Conservation (phyloP, 1,140 invertebrate genomes). For the Orchestia grillus region DNA sequence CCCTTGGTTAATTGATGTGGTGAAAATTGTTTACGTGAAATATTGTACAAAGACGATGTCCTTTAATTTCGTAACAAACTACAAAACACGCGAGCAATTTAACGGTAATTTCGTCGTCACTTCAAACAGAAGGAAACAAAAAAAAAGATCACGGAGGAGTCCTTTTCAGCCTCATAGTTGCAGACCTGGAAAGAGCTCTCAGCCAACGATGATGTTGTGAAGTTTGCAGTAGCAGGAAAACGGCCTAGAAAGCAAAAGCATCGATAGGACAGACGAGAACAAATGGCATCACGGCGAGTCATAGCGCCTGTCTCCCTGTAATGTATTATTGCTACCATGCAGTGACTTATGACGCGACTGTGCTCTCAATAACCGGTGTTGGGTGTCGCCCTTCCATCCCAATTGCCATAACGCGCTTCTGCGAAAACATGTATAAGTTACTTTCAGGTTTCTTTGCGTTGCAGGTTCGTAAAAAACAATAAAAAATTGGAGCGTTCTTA, state of each 20-base stretch:
- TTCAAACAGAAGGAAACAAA: background rate
- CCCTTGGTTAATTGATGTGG: no score
- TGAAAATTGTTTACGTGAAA: no score
- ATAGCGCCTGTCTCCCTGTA: constrained; percentile 53
- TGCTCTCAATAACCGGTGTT: constrained; percentile 52
- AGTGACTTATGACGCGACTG: constrained; percentile 41
- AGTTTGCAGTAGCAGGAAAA: constrained; percentile 40
- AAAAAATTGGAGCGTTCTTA: background rate
- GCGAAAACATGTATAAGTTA: constrained; percentile 8
- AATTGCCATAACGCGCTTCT: constrained; percentile 26
- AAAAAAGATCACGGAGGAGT: background rate
- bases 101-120: background rate
- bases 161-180: background rate
- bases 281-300: constrained; percentile 53
- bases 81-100: background rate
- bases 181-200: background rate
- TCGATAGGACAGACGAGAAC: constrained; percentile 53
- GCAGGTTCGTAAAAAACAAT: background rate
- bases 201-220: constrained; percentile 27
- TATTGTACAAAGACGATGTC: no score
- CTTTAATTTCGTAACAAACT: no score
- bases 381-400: constrained; percentile 49
- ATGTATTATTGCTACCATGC: constrained; percentile 55
- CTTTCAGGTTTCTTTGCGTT: background rate
- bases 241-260: constrained; percentile 50